These are phyloP conservation scores for Aphidius ervi DNA, from an alignment of 1,140 invertebrate species.

Conservation along the genomic window DNA sequence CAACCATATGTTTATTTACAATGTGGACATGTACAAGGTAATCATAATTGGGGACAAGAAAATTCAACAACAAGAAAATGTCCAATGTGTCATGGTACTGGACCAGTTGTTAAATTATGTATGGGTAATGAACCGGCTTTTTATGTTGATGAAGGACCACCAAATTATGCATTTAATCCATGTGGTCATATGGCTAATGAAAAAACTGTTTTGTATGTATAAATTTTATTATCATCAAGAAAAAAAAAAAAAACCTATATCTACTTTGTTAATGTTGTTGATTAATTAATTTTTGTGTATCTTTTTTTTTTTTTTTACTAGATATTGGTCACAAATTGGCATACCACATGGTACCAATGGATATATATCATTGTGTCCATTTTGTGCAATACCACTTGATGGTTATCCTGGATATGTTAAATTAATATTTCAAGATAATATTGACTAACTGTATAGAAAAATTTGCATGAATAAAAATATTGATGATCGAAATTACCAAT, in stretches of 20 bases:
- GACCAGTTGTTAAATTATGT: conserved; percentile 81
- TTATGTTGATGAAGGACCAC: conserved; percentile 87
- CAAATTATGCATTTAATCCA: conserved; percentile 96
- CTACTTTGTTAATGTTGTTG: neutral
- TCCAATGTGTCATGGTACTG: conserved; percentile 86
- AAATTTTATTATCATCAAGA: no score
- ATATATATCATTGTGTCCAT: conserved; percentile 96
- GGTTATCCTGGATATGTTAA: conserved; percentile 89
- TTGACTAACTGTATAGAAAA: conserved; percentile 62
- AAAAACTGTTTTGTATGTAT: conserved; percentile 90
- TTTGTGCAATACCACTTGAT: conserved; percentile 90
- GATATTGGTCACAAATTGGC: conserved; percentile 90
- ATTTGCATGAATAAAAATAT: neutral
- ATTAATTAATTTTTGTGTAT: neutral
- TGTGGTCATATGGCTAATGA: conserved; percentile 99
- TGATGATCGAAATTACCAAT: no score
- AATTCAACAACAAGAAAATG: conserved; percentile 80
- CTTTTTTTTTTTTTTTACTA: conserved; percentile 36
- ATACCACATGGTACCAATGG: conserved; percentile 98
- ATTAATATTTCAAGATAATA: conserved; percentile 97
- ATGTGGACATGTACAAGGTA: conserved; percentile 97
- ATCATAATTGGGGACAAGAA: conserved; percentile 86
- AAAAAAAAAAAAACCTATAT: neutral
- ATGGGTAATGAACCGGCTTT: conserved; percentile 97
- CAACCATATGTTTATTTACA: conserved; percentile 97